Evolutionary conservation across 2,113 vertebrate genomes (phyloP).

Genomic region (Verasper variegatus): DNA sequence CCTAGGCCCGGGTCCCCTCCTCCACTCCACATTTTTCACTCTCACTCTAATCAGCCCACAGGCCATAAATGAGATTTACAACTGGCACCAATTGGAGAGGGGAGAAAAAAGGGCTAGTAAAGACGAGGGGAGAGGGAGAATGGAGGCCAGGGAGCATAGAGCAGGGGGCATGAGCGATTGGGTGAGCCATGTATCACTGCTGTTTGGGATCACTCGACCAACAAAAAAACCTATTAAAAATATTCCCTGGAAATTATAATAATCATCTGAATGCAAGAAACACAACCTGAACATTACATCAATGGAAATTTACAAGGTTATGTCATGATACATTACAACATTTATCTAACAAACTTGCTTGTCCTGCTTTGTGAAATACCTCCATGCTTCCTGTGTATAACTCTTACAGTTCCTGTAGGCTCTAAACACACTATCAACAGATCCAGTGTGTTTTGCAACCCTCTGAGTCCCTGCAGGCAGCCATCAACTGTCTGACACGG

Average conservation of each 20-base stretch:
- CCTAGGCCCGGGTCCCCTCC: conserved; percentile 58
- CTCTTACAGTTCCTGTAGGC: conserved; percentile 26
- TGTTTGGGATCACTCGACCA: conserved; percentile 32
- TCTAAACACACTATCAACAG: conserved; percentile 35
- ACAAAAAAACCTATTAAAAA: not conserved
- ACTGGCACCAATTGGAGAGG: conserved; percentile 60
- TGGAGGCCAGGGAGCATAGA: conserved; percentile 50
- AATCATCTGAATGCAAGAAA: not conserved
- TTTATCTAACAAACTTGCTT: not conserved
- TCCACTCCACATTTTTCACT: conserved; percentile 73
- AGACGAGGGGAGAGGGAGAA: conserved; percentile 43
- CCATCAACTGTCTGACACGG: conserved; percentile 39
- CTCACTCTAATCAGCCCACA: conserved; percentile 74
- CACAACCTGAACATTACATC: not conserved
- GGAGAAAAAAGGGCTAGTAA: conserved; percentile 29
- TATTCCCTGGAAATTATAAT: not conserved
- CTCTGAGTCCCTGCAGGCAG: conserved; percentile 30
- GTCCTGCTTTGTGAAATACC: conserved; percentile 23
- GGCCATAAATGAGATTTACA: conserved; percentile 81
- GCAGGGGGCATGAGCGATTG: conserved; percentile 25
- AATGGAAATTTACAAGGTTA: not conserved
- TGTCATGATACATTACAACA: conserved; percentile 7
- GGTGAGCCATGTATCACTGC: conserved; percentile 26
- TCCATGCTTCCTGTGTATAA: not conserved
- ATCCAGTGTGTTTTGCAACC: conserved; percentile 36